These are phyloP conservation scores for Chrysochloris asiatica DNA, from an alignment of 2,113 vertebrate genomes.

Conservation along the genomic window DNA sequence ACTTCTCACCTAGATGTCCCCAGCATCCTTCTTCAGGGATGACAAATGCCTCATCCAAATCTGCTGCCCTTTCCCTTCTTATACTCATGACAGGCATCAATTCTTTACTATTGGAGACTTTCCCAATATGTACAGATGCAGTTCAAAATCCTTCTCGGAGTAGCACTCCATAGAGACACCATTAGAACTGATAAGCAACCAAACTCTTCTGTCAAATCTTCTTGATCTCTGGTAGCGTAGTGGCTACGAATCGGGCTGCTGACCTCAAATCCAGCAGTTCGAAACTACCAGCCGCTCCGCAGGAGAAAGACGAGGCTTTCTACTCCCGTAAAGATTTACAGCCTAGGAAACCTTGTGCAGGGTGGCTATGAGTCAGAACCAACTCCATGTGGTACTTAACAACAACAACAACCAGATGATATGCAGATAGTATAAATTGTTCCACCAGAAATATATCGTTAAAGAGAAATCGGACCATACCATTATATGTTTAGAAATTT, in stretches of 20 bases:
- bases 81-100: neutral
- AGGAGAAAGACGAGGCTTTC: no score
- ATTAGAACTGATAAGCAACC: neutral
- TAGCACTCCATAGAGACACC: neutral
- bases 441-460: neutral
- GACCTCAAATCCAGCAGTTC: no score
- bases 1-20: neutral
- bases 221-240: no score
- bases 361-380: no score
- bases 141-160: conserved; percentile 25
- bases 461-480: neutral
- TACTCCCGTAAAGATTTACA: no score
- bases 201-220: neutral
- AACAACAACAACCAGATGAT: no score
- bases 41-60: neutral
- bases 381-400: no score
- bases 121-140: neutral
- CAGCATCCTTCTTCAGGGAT: neutral
- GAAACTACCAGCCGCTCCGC: no score
- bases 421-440: neutral
- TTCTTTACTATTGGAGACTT: conserved; percentile 1
- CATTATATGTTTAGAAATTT: neutral
- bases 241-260: no score
- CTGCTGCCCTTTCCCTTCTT: neutral
- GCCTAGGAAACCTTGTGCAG: no score